A percentile compares a stretch with the other conserved stretches of the same genome.
These are phyloP conservation scores for Nebria ingens DNA, from an alignment of 1,140 invertebrate species.

Conservation along the genomic window DNA sequence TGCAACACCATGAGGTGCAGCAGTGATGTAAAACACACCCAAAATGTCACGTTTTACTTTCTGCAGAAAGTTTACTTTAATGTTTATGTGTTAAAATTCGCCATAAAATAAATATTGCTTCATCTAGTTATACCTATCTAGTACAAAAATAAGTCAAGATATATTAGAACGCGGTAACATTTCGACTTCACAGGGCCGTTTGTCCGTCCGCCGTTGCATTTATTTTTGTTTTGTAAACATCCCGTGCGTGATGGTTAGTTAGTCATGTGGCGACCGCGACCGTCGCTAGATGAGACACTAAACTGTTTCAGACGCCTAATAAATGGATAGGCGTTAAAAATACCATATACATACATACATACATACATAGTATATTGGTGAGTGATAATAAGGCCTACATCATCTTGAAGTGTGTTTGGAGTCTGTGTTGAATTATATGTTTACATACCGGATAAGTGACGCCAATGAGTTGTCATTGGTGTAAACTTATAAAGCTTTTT, in stretches of 20 bases:
- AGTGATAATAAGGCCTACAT: background rate
- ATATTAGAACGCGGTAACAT: too few species aligned
- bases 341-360: too few species aligned
- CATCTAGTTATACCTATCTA: too few species aligned
- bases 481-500: background rate
- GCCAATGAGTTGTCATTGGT: background rate
- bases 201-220: too few species aligned
- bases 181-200: background rate
- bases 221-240: background rate
- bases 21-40: background rate
- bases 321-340: background rate
- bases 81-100: too few species aligned
- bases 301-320: background rate
- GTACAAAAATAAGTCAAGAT: too few species aligned
- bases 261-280: background rate
- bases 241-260: background rate
- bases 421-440: background rate
- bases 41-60: too few species aligned
- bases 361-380: too few species aligned
- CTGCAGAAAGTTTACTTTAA: too few species aligned
- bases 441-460: background rate
- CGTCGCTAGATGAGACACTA: background rate
- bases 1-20: background rate
- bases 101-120: too few species aligned
- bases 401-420: background rate